Conservation (phyloP, 2,797 vertebrate genomes). For the Artibeus lituratus region DNA sequence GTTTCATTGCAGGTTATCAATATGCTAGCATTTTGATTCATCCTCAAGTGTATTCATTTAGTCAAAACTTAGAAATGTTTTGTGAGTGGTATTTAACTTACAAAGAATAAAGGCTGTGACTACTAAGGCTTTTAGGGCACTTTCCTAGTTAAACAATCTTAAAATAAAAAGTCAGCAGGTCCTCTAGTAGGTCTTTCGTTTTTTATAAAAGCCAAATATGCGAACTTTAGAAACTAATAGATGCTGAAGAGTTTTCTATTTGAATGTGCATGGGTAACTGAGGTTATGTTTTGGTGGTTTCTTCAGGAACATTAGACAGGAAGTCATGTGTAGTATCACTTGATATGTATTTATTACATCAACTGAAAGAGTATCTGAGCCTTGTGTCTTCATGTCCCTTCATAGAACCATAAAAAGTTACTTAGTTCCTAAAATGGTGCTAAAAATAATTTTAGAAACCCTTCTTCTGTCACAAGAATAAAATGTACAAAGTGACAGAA, state of each 20-base stretch:
- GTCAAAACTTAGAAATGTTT: not conserved
- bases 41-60: not conserved
- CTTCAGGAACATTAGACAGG: not conserved
- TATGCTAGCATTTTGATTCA: not conserved
- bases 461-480: not conserved
- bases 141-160: not conserved
- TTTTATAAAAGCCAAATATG: not conserved
- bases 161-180: not conserved
- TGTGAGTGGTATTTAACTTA: not conserved
- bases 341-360: not conserved
- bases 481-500: constrained; percentile 20
- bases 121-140: not conserved
- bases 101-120: not conserved
- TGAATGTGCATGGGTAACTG: not conserved
- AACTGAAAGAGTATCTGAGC: not conserved
- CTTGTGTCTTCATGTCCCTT: not conserved
- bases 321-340: not conserved
- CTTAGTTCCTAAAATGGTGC: not conserved
- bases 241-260: not conserved
- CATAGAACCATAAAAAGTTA: not conserved
- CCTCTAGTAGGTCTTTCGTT: not conserved
- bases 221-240: not conserved
- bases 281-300: not conserved
- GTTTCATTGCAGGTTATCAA: not conserved
- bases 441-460: not conserved